Evolutionary conservation across 2,113 vertebrate genomes (phyloP), one percentile per base, ranked within the genome.

Genomic region (Morone chrysops): DNA sequence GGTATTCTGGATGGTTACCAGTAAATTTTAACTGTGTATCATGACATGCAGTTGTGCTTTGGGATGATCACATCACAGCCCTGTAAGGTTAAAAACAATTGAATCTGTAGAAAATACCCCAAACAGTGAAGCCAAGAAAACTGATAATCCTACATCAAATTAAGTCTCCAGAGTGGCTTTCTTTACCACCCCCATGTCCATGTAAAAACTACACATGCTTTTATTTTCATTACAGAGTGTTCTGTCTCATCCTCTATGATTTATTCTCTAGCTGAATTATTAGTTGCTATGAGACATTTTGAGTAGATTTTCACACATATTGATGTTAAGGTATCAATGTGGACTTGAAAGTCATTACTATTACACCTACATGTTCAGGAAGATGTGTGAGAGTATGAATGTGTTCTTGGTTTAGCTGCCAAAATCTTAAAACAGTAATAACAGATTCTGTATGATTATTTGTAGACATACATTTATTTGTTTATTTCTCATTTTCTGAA

Each of bases 1-100:
- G 9, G 65, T 75, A 20, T 87, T 71, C 70, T 79, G 66, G 77
- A 71, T 63, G 36, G 47, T 82, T 71, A 79, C 78, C 56, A 76
- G 70, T 41, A 50, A 13, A 13, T 20, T 71, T 78, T 40, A 67
- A 66, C 38, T 48, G 67, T 60, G 60, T 76, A 20, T 25, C 43
- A 75, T 74, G 63, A 69, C 61, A 70, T 25, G 45, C 41, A 67
- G 51, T 43, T 53, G 61, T 11, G 18, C 50, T 69, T 68, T 59
- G 59, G 51, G 57, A 62, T 60, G 75, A 75, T 81, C 72, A 54
- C 40, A 74, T 74, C 80, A 68, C 36, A 77, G 60, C 25, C 41
- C 8, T 59, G 36, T 62, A 66, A 67, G 73, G 73, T 68, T 60
- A 70, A 86, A 84, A 70, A 70, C 51, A 31, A 51, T 36, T 70